Percentiles rank a stretch among this genome's conserved stretches.
These are phyloP conservation scores for Karalla daura DNA, from an alignment of 2,797 vertebrate genomes.

Conservation along the genomic window DNA sequence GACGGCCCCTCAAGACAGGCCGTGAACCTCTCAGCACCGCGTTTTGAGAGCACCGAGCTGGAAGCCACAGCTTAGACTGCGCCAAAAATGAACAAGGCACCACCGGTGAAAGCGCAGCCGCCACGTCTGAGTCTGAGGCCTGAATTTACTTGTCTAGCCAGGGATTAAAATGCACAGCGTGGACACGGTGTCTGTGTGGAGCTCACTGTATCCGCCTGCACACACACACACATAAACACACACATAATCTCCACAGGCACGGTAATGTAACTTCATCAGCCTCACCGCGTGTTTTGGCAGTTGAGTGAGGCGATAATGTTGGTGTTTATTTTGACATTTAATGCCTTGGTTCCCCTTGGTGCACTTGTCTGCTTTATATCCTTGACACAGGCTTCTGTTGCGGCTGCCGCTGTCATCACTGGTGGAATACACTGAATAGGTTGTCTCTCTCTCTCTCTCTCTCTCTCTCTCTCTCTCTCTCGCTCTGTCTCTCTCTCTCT, in stretches of 20 bases:
- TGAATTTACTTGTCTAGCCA: slow-evolving; percentile 11
- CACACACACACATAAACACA: background rate
- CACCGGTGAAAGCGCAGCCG: slow-evolving; percentile 32
- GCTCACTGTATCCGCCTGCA: background rate
- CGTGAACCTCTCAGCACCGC: slow-evolving; percentile 52
- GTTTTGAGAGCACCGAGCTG: slow-evolving; percentile 22
- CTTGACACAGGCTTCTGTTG: slow-evolving; percentile 19
- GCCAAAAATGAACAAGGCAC: slow-evolving; percentile 31
- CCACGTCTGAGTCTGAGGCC: slow-evolving; percentile 22
- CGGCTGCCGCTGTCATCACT: slow-evolving; percentile 29
- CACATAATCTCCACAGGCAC: background rate
- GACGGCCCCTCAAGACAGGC: slow-evolving; percentile 56
- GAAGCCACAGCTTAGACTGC: slow-evolving; percentile 9
- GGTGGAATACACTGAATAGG: slow-evolving; percentile 6
- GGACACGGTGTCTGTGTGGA: slow-evolving; percentile 1
- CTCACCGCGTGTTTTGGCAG: slow-evolving; percentile 7
- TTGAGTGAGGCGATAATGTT: slow-evolving; percentile 4
- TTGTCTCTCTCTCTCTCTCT: background rate
- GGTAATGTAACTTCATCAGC: background rate
- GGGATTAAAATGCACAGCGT: slow-evolving; percentile 20
- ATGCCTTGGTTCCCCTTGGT: slow-evolving; percentile 19
- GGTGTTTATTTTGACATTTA: slow-evolving; percentile 44
- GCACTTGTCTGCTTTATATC: slow-evolving; percentile 26
- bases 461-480: background rate
- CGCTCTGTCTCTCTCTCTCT: background rate